Base-by-base conservation (phyloP, 2,113 vertebrate species). In the Cheilinus undulatus region DNA sequence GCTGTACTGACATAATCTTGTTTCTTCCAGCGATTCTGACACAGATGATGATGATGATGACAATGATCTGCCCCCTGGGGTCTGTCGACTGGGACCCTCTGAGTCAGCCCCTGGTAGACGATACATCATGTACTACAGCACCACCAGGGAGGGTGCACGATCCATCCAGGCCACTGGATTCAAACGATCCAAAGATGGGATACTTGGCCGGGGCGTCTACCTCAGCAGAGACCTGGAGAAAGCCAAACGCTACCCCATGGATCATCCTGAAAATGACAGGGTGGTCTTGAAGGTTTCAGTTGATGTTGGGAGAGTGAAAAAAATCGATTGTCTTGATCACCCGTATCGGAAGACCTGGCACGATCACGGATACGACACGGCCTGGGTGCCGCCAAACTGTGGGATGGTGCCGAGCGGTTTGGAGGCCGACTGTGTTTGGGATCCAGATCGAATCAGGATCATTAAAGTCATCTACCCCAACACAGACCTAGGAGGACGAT, bases 61-160 rank as follows among this genome's bases (percentile, higher is more conserved):
- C 80, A 86, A 76, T 23, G 15, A 2, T 0, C 26, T 79, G 1
- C 68, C 62, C 0, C 0, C 0, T 0, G 83, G 80, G 0, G 40
- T 59, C 0, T 0, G 0, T 1, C 71, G 34, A 0, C 19, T 88
- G 6, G 59, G 3, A 1, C 0, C 0, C 1, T 0, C 6, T 0
- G 7, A 12, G 0, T 84, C 88, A 0, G 0, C 0, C 0, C 1
- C 24, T 0, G 2, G 0, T 1, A 15, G 0, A 7, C 61, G 1
- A 2, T 94, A 92, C 22, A 2, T 83, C 28, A 94, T 94, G 92
- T 94, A 92, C 67, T 92, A 94, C 9, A 93, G 93, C 17, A 94
- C 93, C 61, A 82, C 54, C 28, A 46, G 3, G 1, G 0, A 0
- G 0, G 26, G 0, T 0, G 87, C 84, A 14, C 0, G 7, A 0